These are phyloP conservation scores for Oreochromis spilurus DNA, from an alignment of 2,113 vertebrate genomes.

Conservation along the genomic window DNA sequence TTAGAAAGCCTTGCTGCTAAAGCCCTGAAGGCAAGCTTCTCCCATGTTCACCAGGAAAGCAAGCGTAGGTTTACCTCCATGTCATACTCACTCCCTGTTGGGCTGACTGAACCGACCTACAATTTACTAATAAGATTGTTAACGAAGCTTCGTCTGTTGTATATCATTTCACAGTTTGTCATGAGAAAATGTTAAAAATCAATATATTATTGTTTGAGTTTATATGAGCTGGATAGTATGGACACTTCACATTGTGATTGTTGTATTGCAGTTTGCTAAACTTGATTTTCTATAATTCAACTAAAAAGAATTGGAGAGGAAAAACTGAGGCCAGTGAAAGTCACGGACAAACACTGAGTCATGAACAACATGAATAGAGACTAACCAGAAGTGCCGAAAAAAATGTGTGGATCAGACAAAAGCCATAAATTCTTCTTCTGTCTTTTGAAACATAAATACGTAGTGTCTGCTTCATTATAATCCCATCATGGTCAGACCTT, in stretches of 20 bases:
- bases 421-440: neutral
- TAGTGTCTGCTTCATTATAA: neutral
- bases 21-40: neutral
- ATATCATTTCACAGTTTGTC: neutral
- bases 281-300: neutral
- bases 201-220: neutral
- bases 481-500: neutral
- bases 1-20: neutral
- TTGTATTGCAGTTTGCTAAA: neutral
- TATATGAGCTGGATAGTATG: neutral
- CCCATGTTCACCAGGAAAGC: neutral
- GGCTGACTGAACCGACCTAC: neutral
- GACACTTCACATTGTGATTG: neutral
- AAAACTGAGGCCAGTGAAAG: neutral
- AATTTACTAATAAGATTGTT: neutral
- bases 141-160: neutral
- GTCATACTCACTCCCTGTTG: neutral
- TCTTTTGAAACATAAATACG: neutral
- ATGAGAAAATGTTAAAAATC: neutral
- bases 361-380: neutral
- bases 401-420: neutral
- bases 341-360: slow-evolving; percentile 18
- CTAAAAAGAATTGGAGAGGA: neutral
- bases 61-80: neutral
- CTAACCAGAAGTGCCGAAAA: neutral